Evolutionary conservation across 2,797 vertebrate genomes (phyloP).

Genomic region (Austrolebias charrua): DNA sequence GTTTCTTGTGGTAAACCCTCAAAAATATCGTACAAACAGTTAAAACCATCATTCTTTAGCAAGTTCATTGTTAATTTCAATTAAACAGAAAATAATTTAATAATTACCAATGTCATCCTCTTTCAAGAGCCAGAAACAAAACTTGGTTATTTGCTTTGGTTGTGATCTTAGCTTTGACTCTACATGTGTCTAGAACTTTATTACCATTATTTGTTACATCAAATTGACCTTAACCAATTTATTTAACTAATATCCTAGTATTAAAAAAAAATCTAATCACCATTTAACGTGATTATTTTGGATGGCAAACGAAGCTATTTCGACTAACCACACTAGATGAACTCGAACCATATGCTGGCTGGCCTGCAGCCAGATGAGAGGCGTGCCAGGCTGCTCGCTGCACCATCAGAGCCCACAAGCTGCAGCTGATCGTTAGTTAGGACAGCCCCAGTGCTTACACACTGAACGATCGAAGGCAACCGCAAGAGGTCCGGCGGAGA

Average conservation of each 20-base stretch:
- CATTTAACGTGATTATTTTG: slow-evolving; percentile 58
- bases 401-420: slow-evolving; percentile 48
- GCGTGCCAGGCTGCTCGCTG: slow-evolving; percentile 48
- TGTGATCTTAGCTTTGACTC: slow-evolving; percentile 15
- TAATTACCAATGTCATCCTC: background rate
- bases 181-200: background rate
- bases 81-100: background rate
- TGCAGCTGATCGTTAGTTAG: slow-evolving; percentile 67
- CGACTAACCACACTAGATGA: slow-evolving; percentile 39
- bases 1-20: too few relatives aligned
- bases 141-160: slow-evolving; percentile 10
- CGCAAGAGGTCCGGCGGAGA: slow-evolving; percentile 39
- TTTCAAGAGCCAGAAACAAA: slow-evolving; percentile 11
- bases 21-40: background rate
- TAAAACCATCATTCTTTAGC: background rate
- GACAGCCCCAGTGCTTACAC: slow-evolving; percentile 71
- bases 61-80: background rate
- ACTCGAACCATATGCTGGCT: slow-evolving; percentile 51
- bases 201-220: slow-evolving; percentile 14
- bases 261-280: slow-evolving; percentile 46
- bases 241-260: slow-evolving; percentile 32
- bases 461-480: slow-evolving; percentile 46
- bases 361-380: slow-evolving; percentile 59
- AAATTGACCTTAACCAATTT: slow-evolving; percentile 24
- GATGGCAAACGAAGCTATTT: slow-evolving; percentile 47